Conservation (phyloP, 2,113 vertebrate species). For the Pterophyllum scalare region DNA sequence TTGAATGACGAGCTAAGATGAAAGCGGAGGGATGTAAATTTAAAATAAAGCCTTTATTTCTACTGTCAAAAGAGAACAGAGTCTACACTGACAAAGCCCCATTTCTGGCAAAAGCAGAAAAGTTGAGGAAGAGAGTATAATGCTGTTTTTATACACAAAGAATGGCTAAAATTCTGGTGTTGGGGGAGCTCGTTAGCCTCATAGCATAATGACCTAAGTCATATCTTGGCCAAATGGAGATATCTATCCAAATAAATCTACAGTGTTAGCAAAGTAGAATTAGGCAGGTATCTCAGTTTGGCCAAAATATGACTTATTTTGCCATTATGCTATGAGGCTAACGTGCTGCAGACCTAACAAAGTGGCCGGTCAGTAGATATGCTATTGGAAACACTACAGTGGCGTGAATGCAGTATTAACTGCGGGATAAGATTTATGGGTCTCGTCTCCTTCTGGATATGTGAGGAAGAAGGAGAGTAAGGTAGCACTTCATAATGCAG, state of each 20-base stretch:
- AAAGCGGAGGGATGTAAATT: slow-evolving; percentile 21
- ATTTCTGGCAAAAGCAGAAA: slow-evolving; percentile 11
- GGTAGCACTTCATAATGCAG: background rate
- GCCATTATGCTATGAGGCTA: too few species aligned
- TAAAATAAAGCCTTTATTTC: background rate
- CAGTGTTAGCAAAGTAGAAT: too few species aligned
- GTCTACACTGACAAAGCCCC: background rate
- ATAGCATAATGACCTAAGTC: too few species aligned
- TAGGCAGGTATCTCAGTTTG: too few species aligned
- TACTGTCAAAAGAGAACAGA: background rate
- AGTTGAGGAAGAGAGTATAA: background rate
- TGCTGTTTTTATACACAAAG: background rate
- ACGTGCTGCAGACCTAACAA: background rate
- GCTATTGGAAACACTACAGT: background rate
- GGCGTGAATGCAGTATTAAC: background rate
- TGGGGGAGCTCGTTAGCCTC: too few species aligned
- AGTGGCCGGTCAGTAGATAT: background rate
- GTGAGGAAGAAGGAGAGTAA: background rate
- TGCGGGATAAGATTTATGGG: background rate
- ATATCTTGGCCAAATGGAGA: too few species aligned
- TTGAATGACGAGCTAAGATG: slow-evolving; percentile 17
- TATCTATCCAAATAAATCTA: too few species aligned
- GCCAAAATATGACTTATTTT: too few species aligned
- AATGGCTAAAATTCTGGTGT: background rate
- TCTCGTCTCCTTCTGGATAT: background rate